A percentile compares a stretch with the other conserved stretches of the same genome.
These are phyloP conservation scores for Silvanus unidentatus DNA, from an alignment of 2,888 invertebrate genomes.

Conservation along the genomic window DNA sequence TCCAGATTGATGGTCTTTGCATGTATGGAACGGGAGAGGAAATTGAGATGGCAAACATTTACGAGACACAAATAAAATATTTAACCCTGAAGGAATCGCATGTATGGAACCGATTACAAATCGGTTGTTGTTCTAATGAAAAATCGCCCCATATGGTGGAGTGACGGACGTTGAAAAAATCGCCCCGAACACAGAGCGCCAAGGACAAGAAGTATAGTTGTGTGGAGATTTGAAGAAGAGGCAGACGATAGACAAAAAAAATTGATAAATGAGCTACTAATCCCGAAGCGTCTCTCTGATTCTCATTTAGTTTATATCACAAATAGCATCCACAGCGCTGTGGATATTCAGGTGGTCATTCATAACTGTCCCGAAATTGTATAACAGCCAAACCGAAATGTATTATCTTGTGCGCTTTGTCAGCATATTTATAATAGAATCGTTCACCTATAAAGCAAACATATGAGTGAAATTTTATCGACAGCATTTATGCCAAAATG, in stretches of 20 bases:
- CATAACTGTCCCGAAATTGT: conserved; percentile 10
- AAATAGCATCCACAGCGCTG: not conserved
- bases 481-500: not conserved
- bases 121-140: too few relatives aligned
- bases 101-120: too few relatives aligned
- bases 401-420: not conserved
- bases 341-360: conserved; percentile 11
- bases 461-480: not conserved
- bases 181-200: too few relatives aligned
- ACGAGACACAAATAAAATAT: too few relatives aligned
- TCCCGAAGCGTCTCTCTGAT: conserved; percentile 10
- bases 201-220: too few relatives aligned
- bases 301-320: conserved; percentile 10
- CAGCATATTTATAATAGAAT: conserved; percentile 3
- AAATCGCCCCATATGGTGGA: too few relatives aligned
- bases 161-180: too few relatives aligned
- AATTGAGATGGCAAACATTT: too few relatives aligned
- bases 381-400: not conserved
- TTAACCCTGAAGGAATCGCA: too few relatives aligned
- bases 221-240: too few relatives aligned
- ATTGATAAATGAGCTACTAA: conserved; percentile 11
- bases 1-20: too few relatives aligned
- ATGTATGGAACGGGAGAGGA: too few relatives aligned
- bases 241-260: conserved; percentile 4
- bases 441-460: conserved; percentile 1